Evolutionary conservation across 2,888 invertebrate species (phyloP).

Genomic region (Didymodactylos carnosus): DNA sequence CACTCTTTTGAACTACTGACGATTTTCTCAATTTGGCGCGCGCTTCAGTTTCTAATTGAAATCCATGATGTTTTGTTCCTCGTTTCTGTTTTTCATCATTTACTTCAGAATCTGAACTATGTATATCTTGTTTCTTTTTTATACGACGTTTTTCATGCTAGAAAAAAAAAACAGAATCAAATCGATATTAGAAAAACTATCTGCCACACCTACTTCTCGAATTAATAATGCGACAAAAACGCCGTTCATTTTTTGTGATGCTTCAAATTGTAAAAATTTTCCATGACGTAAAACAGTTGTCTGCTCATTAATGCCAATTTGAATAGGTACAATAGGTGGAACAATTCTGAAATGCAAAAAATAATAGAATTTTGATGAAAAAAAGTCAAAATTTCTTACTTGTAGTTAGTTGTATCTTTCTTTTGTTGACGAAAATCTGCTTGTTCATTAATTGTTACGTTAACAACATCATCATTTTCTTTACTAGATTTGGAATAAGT

Average conservation of each 20-base stretch:
- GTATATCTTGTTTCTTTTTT: constrained; percentile 1
- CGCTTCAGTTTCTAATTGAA: background rate
- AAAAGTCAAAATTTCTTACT: background rate
- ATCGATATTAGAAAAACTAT: background rate
- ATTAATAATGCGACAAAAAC: constrained; percentile 5
- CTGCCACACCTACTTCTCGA: constrained; percentile 3
- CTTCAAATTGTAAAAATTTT: constrained; percentile 10
- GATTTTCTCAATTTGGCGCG: background rate
- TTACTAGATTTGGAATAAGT: constrained; percentile 5
- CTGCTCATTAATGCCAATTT: constrained; percentile 7
- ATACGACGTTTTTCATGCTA: background rate
- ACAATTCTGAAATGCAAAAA: too few relatives aligned
- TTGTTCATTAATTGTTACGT: background rate
- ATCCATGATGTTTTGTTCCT: background rate
- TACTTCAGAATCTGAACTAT: background rate
- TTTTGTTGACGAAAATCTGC: background rate
- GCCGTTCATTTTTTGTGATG: constrained; percentile 12
- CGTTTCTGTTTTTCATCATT: background rate
- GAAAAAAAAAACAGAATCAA: background rate
- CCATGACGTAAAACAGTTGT: constrained; percentile 1
- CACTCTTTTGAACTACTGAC: background rate
- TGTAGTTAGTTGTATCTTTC: background rate
- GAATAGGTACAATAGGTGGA: constrained; percentile 9
- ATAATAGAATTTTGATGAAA: background rate
- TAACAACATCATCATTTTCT: constrained; percentile 6